These are phyloP conservation scores for Sinocyclocheilus maitianheensis DNA, from an alignment of 2,113 vertebrate genomes.

Conservation along the genomic window DNA sequence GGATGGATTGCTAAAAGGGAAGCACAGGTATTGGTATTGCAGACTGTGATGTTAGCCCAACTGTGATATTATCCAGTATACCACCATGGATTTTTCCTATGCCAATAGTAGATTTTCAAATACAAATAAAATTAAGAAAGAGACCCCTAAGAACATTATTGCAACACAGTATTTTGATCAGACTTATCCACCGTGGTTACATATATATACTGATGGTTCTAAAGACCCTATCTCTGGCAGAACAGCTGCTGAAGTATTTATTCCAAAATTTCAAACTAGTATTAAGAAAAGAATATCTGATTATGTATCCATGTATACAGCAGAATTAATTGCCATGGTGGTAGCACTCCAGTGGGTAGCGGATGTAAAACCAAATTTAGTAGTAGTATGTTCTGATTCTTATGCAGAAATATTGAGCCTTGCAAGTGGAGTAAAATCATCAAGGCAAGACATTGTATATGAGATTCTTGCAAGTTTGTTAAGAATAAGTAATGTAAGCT, in stretches of 20 bases:
- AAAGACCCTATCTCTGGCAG: not conserved
- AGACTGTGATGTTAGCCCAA: too few species aligned
- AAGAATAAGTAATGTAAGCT: not conserved
- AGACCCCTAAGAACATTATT: too few species aligned
- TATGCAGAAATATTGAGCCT: not conserved
- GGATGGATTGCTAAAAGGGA: not conserved
- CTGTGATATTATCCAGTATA: too few species aligned
- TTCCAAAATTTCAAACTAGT: not conserved
- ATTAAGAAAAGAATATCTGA: conserved; percentile 12
- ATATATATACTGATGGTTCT: too few species aligned
- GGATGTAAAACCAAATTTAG: not conserved
- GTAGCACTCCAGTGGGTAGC: not conserved
- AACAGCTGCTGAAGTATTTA: not conserved
- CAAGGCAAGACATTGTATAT: not conserved
- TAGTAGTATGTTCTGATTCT: not conserved
- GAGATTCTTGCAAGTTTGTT: not conserved
- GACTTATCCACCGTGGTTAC: too few species aligned
- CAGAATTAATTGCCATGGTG: not conserved
- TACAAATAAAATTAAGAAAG: too few species aligned
- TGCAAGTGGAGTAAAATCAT: too few species aligned
- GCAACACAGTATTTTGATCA: too few species aligned
- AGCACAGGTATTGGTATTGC: too few species aligned
- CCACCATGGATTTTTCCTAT: too few species aligned
- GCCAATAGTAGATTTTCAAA: too few species aligned
- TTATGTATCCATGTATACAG: not conserved